Evolutionary conservation across 2,113 vertebrate species (phyloP), one percentile per base, ranked within the genome.

Genomic region (Malurus melanocephalus): DNA sequence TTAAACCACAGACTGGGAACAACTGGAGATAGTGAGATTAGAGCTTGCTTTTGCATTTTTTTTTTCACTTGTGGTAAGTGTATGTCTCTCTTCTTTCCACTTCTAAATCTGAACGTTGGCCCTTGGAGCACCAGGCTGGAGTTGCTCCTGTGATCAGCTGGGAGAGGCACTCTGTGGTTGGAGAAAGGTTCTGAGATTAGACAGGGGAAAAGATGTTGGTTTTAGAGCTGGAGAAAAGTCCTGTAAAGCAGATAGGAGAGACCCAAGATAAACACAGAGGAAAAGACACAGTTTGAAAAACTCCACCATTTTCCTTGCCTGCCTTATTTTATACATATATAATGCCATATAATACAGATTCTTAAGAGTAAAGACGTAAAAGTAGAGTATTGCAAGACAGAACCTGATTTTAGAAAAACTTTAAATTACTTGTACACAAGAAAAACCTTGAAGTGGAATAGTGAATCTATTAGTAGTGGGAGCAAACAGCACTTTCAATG

Each of bases 1-100:
- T 95, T 93, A 94, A 95, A 94, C 55, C 45, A 71, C 48, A 56
- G 94, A 79, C 90, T 90, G 78, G 90, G 80, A 95, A 93, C 74
- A 92, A 94, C 77, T 90, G 88, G 86, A 93, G 86, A 92, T 87
- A 35, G 74, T 51, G 74, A 93, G 93, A 94, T 84, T 83, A 86
- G 73, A 73, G 74, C n/a, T 93, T 91, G 46, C 73, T 88, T 91
- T 83, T 49, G 53, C 22, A 32, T 16, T 1, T 40, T 56, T 86
- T 90, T 90, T 92, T 80, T 45, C 11, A 20, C 45, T 92, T 80
- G 20, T 75, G 28, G 4, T 57, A 62, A 79, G 49, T 45, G 6
- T 57, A 13, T 46, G 13, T 38, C 17, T 82, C 24, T 35, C 10
- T 74, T 77, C 67, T 80, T 89, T 55, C 48, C 8, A 7, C 35